A percentile compares a stretch with the other conserved stretches of the same genome.
Evolutionary conservation across 2,888 invertebrate species (phyloP).

Genomic region (Drosophila kuntzei): DNA sequence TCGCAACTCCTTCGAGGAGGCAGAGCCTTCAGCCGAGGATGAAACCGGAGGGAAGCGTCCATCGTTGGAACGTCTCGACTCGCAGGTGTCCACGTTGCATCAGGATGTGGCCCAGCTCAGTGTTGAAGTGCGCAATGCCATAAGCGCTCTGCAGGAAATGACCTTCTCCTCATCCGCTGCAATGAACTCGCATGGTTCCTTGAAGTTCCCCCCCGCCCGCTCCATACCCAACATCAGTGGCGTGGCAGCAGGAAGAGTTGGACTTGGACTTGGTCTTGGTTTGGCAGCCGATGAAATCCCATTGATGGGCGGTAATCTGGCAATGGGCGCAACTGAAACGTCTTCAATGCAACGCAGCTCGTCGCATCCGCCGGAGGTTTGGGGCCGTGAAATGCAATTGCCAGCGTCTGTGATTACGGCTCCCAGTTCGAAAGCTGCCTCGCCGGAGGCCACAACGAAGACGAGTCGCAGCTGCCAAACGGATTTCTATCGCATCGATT

Average conservation of each 20-base stretch:
- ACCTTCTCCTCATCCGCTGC: conserved; percentile 89
- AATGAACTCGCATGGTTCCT: conserved; percentile 81
- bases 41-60: conserved; percentile 67
- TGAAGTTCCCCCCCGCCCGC: conserved; percentile 90
- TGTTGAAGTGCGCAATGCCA: conserved; percentile 93
- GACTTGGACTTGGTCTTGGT: conserved; percentile 42
- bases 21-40: conserved; percentile 47
- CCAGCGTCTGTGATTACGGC: conserved; percentile 19
- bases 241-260: conserved; percentile 55
- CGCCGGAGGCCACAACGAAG: conserved; percentile 45
- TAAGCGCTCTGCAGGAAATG: conserved; percentile 93
- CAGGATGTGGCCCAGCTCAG: conserved; percentile 94
- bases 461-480: conserved; percentile 81
- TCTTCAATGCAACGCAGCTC: conserved; percentile 90
- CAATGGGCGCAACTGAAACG: conserved; percentile 51
- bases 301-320: conserved; percentile 37
- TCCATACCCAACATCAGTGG: conserved; percentile 92
- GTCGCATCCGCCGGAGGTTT: conserved; percentile 94
- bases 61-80: conserved; percentile 91
- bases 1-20: conserved; percentile 84
- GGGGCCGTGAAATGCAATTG: conserved; percentile 89
- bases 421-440: conserved; percentile 55
- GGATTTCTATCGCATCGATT: conserved; percentile 84
- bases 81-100: conserved; percentile 92
- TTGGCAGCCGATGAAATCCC: conserved; percentile 73